phyloP scores from a whole-genome alignment of 2,888 invertebrate genomes.

The Phaonia tiefii region DNA sequence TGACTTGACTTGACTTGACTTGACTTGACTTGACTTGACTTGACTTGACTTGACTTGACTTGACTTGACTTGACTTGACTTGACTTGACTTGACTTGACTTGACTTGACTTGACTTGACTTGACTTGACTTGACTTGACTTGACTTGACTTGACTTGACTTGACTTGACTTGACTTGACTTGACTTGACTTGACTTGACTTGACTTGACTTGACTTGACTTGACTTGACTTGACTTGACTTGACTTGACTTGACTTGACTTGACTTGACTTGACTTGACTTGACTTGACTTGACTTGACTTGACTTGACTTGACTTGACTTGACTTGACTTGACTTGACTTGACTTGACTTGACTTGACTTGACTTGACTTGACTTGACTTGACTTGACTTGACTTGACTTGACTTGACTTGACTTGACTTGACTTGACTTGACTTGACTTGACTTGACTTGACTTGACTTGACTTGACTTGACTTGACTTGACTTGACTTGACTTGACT shows the following conservation, averaged over 20 bases:
- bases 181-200: conserved; percentile 16
- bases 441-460: too few relatives aligned
- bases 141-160: conserved; percentile 16
- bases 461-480: not conserved
- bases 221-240: conserved; percentile 16
- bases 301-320: not conserved
- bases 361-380: too few relatives aligned
- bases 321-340: conserved; percentile 16
- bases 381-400: not conserved
- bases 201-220: conserved; percentile 16
- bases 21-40: conserved; percentile 16
- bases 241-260: conserved; percentile 16
- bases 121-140: conserved; percentile 16
- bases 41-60: conserved; percentile 16
- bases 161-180: conserved; percentile 16
- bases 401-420: conserved; percentile 28
- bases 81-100: conserved; percentile 16
- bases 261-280: conserved; percentile 16
- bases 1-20: conserved; percentile 16
- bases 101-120: too few relatives aligned
- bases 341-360: conserved; percentile 16
- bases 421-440: conserved; percentile 24
- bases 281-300: conserved; percentile 16
- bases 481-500: too few relatives aligned
- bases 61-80: conserved; percentile 16